Base-by-base conservation (phyloP, 2,113 vertebrate genomes). In the Machaerirhynchus nigripectus region DNA sequence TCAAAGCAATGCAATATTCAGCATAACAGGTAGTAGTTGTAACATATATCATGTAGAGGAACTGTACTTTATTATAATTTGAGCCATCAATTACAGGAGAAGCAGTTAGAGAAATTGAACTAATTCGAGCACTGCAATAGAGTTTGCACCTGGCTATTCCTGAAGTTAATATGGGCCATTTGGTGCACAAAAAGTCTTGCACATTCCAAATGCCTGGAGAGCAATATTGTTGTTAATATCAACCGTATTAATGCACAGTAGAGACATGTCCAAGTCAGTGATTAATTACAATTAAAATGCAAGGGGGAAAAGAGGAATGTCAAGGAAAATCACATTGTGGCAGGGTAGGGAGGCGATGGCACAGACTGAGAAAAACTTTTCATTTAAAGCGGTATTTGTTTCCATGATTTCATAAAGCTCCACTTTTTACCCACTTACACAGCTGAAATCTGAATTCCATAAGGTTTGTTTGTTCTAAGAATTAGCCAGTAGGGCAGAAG, bases 1-100 rank as follows among this genome's bases (percentile, higher is more conserved):
- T 82, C 96, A 93, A 91, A 94, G 93, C 92, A 95, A 92, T 97
- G 93, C 87, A 95, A 94, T 94, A 96, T 95, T 95, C 95, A 96
- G 65, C 77, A 91, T 95, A 96, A 86, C 83, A 95, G 90, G 93
- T 89, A 95, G 88, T 80, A 84, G 74, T 87, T 90, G 86, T 95
- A 96, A 67, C 80, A 95, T 96, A 94, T 89, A 95, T 95, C 90
- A 93, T 96, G 78, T 50, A 78, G 84, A 97, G 33, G 83, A 96
- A 91, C 65, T 64, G 83, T 91, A 84, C 71, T 91, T 96, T 92
- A 91, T 95, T 96, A 67, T 95, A 94, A 95, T 90, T 92, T 88
- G 50, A 96, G 84, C 75, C 78, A 95, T 97, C 92, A 84, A 90
- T 96, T 97, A 90, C 84, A 77, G 64, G 78, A 86, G 64, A 89